phyloP scores from a whole-genome alignment of 1,140 invertebrate species.

The Pachypeltis micranthus region DNA sequence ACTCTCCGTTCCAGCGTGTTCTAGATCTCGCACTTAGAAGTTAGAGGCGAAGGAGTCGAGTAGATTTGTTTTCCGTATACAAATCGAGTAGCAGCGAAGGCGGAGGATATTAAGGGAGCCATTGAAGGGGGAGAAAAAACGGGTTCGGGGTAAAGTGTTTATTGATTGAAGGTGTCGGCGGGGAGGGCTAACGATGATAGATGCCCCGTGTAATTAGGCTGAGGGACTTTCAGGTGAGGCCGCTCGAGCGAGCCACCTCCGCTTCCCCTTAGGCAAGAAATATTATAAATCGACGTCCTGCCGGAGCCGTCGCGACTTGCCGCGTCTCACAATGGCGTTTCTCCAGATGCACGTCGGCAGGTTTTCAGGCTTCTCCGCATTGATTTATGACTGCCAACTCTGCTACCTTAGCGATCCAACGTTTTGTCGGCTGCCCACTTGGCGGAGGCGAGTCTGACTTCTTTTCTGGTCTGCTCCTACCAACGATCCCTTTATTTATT shows the following conservation, averaged over 20 bases:
- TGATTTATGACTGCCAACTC: background rate
- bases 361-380: background rate
- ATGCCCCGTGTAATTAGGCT: conserved; percentile 11
- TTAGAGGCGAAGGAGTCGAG: too few species aligned
- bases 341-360: background rate
- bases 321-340: background rate
- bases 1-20: too few species aligned
- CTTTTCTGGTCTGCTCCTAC: too few species aligned
- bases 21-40: too few species aligned
- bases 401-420: too few species aligned
- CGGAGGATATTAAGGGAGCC: background rate
- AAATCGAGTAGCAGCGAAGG: too few species aligned
- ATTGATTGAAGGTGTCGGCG: conserved; percentile 13
- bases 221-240: background rate
- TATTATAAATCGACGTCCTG: background rate
- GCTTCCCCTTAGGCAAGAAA: background rate
- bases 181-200: conserved; percentile 11
- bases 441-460: too few species aligned
- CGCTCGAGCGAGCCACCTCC: background rate
- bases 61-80: too few species aligned
- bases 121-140: background rate
- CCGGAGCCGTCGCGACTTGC: background rate
- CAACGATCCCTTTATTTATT: too few species aligned
- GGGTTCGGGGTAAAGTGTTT: conserved; percentile 7
- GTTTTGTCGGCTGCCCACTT: too few species aligned